phyloP scores from a whole-genome alignment of 2,113 vertebrate genomes.

The Equus przewalskii region DNA sequence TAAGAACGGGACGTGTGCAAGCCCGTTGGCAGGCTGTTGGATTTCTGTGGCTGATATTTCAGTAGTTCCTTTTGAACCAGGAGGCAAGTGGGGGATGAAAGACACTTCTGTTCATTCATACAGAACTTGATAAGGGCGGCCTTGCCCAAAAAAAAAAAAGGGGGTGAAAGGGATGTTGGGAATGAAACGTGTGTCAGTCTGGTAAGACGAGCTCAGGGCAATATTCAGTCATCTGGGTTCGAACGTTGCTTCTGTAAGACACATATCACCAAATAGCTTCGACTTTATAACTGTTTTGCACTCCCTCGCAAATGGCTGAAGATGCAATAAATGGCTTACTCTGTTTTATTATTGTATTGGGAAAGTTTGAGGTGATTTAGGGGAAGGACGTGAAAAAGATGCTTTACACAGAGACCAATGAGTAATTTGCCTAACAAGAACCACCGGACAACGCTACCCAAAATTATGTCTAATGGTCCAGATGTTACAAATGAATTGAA shows the following conservation, averaged over 20 bases:
- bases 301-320: too few relatives aligned
- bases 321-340: background rate
- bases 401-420: background rate
- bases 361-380: background rate
- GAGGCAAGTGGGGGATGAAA: conserved; percentile 88
- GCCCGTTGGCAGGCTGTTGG: conserved; percentile 88
- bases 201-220: rapidly evolving
- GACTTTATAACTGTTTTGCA: background rate
- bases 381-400: background rate
- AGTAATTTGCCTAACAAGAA: background rate
- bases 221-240: background rate
- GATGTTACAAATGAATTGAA: background rate
- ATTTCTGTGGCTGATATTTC: conserved; percentile 92
- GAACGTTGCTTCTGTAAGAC: background rate
- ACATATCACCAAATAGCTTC: background rate
- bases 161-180: conserved; percentile 65
- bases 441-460: rapidly evolving
- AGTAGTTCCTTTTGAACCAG: conserved; percentile 92
- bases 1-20: conserved; percentile 83
- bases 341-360: background rate
- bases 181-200: background rate
- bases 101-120: conserved; percentile 92
- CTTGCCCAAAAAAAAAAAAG: background rate
- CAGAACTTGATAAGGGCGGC: conserved; percentile 85
- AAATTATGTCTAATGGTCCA: background rate